Percentiles rank a stretch among this genome's conserved stretches.
phyloP scores from a whole-genome alignment of 2,888 invertebrate species.

The Athalia circularis region DNA sequence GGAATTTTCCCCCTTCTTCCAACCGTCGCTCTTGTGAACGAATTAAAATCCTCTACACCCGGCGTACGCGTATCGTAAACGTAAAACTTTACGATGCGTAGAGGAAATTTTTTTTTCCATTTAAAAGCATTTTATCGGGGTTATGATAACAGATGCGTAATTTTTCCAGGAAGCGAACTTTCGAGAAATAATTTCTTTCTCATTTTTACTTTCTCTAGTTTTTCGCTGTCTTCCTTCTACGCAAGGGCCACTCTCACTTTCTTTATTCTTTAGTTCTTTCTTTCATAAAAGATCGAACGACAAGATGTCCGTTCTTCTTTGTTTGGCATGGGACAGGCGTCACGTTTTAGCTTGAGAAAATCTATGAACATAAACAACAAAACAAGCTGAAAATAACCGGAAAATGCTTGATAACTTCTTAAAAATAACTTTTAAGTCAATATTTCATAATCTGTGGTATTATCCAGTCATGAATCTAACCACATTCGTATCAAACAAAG shows the following conservation, averaged over 20 bases:
- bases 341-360: neutral
- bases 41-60: constrained; percentile 33
- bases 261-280: constrained; percentile 6
- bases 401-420: neutral
- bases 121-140: too few species aligned
- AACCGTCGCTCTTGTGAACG: constrained; percentile 28
- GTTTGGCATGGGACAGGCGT: neutral
- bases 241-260: constrained; percentile 2
- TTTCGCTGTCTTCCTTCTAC: neutral
- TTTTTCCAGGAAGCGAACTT: too few species aligned
- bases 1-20: constrained; percentile 1
- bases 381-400: neutral
- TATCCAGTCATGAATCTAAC: constrained; percentile 30
- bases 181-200: too few species aligned
- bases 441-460: neutral
- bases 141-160: too few species aligned
- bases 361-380: neutral
- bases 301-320: constrained; percentile 39
- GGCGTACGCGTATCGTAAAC: constrained; percentile 34
- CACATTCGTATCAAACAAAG: neutral
- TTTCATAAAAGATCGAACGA: neutral
- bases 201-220: too few species aligned
- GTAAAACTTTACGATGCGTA: neutral
- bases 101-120: neutral
- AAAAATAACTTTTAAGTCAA: constrained; percentile 6